A percentile compares a stretch with the other conserved stretches of the same genome.
These are phyloP conservation scores for Ochotona curzoniae DNA, from an alignment of 2,113 vertebrate species.

Conservation along the genomic window DNA sequence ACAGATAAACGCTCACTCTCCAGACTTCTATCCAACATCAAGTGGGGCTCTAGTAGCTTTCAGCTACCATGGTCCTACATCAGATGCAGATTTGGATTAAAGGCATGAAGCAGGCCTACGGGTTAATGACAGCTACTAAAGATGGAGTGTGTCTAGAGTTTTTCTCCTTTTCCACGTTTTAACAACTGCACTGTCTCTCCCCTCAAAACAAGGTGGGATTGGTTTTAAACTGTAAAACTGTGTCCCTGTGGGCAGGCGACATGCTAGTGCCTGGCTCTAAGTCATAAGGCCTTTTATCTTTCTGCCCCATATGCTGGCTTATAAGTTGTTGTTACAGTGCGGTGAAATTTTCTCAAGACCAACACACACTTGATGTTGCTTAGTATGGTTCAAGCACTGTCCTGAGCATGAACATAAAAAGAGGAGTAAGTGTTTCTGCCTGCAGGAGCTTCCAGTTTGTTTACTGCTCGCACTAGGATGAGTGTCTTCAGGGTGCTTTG, in stretches of 20 bases:
- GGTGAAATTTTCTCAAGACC: constrained; percentile 35
- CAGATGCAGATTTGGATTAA: background rate
- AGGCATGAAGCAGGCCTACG: background rate
- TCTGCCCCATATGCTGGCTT: background rate
- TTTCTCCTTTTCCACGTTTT: background rate
- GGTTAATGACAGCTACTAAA: background rate
- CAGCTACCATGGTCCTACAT: background rate
- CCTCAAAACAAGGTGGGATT: background rate
- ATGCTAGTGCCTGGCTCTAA: background rate
- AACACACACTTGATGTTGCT: constrained; percentile 14
- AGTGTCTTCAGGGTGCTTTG: background rate
- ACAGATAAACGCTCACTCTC: background rate
- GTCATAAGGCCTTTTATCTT: background rate
- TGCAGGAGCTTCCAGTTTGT: background rate
- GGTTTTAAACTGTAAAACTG: background rate
- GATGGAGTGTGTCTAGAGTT: background rate
- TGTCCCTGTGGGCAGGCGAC: background rate
- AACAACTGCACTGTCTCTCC: background rate
- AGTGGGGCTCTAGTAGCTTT: no score
- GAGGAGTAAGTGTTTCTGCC: constrained; percentile 1
- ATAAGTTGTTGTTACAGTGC: background rate
- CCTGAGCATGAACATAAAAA: background rate
- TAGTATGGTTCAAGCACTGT: background rate
- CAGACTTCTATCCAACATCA: background rate
- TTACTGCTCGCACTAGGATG: background rate